Evolutionary conservation across 1,140 invertebrate species (phyloP).

Genomic region (Planococcus citri): DNA sequence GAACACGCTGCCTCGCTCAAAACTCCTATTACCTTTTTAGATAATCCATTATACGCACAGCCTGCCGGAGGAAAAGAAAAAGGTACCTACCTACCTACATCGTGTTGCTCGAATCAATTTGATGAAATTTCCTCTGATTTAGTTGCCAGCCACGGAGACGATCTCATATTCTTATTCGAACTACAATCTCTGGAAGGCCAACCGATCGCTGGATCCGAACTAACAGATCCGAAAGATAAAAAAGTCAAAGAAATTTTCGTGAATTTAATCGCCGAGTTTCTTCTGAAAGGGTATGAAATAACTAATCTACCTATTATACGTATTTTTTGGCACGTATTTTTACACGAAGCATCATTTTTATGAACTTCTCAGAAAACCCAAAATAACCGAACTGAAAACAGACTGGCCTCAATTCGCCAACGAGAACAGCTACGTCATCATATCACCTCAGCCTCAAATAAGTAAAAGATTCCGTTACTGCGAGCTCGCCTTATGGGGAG

Average conservation of each 20-base stretch:
- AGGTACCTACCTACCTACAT: not conserved
- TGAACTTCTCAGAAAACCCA: slow-evolving; percentile 26
- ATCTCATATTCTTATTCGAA: slow-evolving; percentile 30
- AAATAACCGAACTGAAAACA: slow-evolving; percentile 21
- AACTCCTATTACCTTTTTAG: slow-evolving; percentile 2
- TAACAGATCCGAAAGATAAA: slow-evolving; percentile 40
- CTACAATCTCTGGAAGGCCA: slow-evolving; percentile 27
- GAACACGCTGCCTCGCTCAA: slow-evolving; percentile 40
- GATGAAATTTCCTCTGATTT: not conserved
- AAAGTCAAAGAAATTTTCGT: slow-evolving; percentile 48
- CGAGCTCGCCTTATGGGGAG: slow-evolving; percentile 47
- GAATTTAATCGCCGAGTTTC: slow-evolving; percentile 50
- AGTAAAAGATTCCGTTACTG: slow-evolving; percentile 43
- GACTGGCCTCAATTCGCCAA: slow-evolving; percentile 34
- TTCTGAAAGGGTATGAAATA: slow-evolving; percentile 36
- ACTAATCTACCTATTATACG: not conserved
- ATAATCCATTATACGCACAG: not conserved
- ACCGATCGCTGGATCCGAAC: slow-evolving; percentile 23
- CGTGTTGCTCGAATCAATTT: too few relatives aligned
- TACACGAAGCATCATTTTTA: too few relatives aligned
- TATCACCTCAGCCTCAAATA: slow-evolving; percentile 36
- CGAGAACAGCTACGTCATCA: slow-evolving; percentile 40
- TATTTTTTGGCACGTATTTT: not conserved
- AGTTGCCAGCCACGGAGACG: slow-evolving; percentile 29
- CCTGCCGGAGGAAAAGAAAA: not conserved